A percentile compares a stretch with the other conserved stretches of the same genome.
Evolutionary conservation across 2,888 invertebrate species (phyloP).

Genomic region (Chelonus formosanus): DNA sequence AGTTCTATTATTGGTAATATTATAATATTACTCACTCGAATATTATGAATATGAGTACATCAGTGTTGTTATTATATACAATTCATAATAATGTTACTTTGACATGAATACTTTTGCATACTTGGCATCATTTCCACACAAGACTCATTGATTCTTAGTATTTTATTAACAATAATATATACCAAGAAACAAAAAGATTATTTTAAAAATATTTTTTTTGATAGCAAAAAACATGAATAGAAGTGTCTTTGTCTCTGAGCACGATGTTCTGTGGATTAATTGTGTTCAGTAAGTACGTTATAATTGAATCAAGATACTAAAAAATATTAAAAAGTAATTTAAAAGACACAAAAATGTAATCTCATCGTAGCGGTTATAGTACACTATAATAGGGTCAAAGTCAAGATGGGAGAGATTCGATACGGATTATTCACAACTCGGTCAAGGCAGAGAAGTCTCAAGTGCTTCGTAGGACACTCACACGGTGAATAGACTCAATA

Average conservation of each 20-base stretch:
- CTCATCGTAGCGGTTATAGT: constrained; percentile 33
- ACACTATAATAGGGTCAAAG: constrained; percentile 60
- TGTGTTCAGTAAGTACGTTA: too few relatives aligned
- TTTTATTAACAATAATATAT: neutral
- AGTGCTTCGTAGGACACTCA: constrained; percentile 33
- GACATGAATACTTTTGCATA: constrained; percentile 24
- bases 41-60: constrained; percentile 20
- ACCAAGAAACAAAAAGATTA: neutral
- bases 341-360: neutral
- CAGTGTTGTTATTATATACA: constrained; percentile 11
- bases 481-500: constrained; percentile 26
- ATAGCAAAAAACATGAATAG: too few relatives aligned
- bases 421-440: constrained; percentile 61
- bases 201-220: neutral
- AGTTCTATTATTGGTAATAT: neutral
- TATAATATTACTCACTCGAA: neutral
- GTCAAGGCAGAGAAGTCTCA: constrained; percentile 59
- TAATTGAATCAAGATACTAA: too few relatives aligned
- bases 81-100: constrained; percentile 20
- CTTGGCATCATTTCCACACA: constrained; percentile 26
- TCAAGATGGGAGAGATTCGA: constrained; percentile 62
- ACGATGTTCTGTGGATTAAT: too few relatives aligned
- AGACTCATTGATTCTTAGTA: constrained; percentile 1
- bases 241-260: too few relatives aligned
- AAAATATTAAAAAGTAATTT: too few relatives aligned